Evolutionary conservation across 2,113 vertebrate genomes (phyloP).

Genomic region (Aspiorhynchus laticeps): DNA sequence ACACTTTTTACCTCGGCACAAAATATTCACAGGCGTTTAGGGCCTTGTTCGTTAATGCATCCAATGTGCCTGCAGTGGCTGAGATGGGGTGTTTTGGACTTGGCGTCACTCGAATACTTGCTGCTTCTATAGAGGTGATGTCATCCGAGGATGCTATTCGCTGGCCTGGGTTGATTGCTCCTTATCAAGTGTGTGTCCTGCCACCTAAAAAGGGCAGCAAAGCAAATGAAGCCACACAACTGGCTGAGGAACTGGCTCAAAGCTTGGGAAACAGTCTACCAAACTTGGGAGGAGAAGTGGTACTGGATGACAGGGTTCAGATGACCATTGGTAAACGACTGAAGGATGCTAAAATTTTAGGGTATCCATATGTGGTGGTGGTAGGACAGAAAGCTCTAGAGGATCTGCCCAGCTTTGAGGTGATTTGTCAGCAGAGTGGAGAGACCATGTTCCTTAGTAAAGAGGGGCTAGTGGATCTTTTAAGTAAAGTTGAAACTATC

Average conservation of each 20-base stretch:
- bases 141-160: conserved; percentile 85
- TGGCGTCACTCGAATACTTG: conserved; percentile 90
- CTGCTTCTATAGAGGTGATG: conserved; percentile 88
- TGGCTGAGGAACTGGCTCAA: conserved; percentile 72
- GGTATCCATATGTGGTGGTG: conserved; percentile 88
- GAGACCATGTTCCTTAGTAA: conserved; percentile 83
- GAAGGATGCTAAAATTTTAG: conserved; percentile 85
- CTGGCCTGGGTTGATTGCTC: conserved; percentile 88
- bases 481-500: conserved; percentile 76
- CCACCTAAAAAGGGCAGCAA: conserved; percentile 93
- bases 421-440: conserved; percentile 77
- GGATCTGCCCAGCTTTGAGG: conserved; percentile 82
- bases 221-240: conserved; percentile 53
- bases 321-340: conserved; percentile 91
- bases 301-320: conserved; percentile 90
- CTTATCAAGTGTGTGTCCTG: conserved; percentile 91
- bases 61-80: conserved; percentile 73
- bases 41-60: conserved; percentile 74
- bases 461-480: conserved; percentile 82
- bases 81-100: conserved; percentile 98
- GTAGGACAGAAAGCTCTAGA: conserved; percentile 82
- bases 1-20: conserved; percentile 92
- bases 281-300: conserved; percentile 74
- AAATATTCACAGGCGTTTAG: conserved; percentile 88
- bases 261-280: conserved; percentile 67